Base-by-base conservation (phyloP, 2,113 vertebrate species). In the Esox niger region DNA sequence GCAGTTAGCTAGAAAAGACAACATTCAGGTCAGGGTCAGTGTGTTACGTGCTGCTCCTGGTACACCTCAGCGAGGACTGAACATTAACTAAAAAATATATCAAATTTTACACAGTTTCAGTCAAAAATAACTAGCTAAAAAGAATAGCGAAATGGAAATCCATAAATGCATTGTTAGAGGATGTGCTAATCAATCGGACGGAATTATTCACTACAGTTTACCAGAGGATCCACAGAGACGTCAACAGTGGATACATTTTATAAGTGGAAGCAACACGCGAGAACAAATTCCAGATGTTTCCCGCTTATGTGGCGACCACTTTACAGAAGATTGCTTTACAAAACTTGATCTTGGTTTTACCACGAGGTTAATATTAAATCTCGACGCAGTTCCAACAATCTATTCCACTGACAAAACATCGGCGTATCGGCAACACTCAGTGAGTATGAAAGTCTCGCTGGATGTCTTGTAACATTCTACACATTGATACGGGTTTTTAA, bases 371-470 rank as follows among this genome's bases (percentile, higher is more conserved):
- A 63, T 79, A 43, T 33, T 79, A 23, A 71, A 70, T 58, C 61
- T 75, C 13, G 73, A 79, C n/a, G 73, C 72, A 5, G 64, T 79
- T 61, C 73, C 73, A 6, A 69, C 61, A 1, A 64, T 72, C 49
- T 43, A 31, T 10, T 43, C 15, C 13, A 43, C 38, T 43, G 15
- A 43, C 5, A 17, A 43, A 43, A 43, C 38, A 43, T 43, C 38
- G 38, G 38, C 38, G 15, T 43, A 43, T 43, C 38, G 38, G 38
- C 38, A 43, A 43, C 38, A 43, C 38, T 15, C 38, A 43, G 38
- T 43, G 38, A 43, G 38, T 43, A 43, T 43, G n/a, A n/a, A n/a
- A 43, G 13, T 43, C 17, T 10, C 38, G 13, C 38, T 17, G 17
- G 17, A 4, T 4, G 38, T 10, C 38, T 43, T 15, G 38, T 43